Percentiles rank a stretch among this genome's conserved stretches.
Conservation (phyloP, 2,797 vertebrate species). For the Schizothorax lantsangensis region DNA sequence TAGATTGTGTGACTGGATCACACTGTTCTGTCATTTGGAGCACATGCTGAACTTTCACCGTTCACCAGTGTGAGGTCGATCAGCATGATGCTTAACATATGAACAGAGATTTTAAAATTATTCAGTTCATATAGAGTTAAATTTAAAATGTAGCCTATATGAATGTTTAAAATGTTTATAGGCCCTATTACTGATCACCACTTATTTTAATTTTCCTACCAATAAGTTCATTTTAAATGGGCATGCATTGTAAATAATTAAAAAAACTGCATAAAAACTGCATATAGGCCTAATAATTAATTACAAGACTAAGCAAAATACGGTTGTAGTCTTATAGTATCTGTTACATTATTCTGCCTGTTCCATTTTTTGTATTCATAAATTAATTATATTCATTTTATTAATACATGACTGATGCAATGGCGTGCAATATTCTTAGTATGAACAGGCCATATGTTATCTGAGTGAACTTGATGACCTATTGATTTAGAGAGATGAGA, state of each 20-base stretch:
- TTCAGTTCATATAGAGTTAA: neutral
- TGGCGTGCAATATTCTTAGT: neutral
- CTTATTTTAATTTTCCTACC: neutral
- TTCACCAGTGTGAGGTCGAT: no score
- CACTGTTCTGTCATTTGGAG: slow-evolving; percentile 26
- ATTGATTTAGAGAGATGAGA: slow-evolving; percentile 20
- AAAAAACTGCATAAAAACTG: neutral
- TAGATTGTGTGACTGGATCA: neutral
- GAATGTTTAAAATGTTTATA: neutral
- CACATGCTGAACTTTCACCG: slow-evolving; percentile 30
- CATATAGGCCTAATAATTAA: neutral
- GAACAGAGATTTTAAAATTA: neutral
- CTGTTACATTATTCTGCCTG: neutral
- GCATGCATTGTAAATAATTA: neutral
- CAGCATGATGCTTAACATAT: neutral
- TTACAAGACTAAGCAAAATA: neutral
- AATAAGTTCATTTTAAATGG: neutral
- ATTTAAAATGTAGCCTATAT: neutral
- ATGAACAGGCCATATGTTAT: slow-evolving; percentile 1
- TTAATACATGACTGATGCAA: slow-evolving; percentile 4
- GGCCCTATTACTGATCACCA: neutral
- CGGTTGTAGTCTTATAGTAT: neutral
- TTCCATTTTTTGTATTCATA: slow-evolving; percentile 13
- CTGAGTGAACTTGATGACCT: slow-evolving; percentile 30
- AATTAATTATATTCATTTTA: neutral